Base-by-base conservation (phyloP, 2,113 vertebrate species). In the Cervus canadensis region DNA sequence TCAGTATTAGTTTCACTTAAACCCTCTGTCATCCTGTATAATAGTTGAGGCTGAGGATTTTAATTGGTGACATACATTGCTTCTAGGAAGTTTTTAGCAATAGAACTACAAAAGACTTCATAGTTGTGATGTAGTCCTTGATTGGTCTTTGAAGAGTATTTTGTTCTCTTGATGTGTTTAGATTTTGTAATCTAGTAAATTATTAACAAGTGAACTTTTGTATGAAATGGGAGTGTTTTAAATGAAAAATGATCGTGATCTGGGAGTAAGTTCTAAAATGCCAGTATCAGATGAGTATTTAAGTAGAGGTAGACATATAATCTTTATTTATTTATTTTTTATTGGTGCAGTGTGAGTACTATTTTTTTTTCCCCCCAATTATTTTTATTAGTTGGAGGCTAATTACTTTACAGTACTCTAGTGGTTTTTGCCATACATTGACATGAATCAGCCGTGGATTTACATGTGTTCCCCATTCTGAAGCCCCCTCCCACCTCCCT, bases 1-100 rank as follows among this genome's bases (percentile, higher is more conserved):
- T 95, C 71, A 89, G 19, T 93, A 83, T 87, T 96, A 79, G 64
- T 94, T 91, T 97, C 89, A 81, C 85, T 52, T 71, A 60, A 79
- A 64, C 91, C 86, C 12, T 76, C 16, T 67, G 56, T 96, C 79
- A 92, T 92, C 28, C 64, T 85, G 21, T 88, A 0, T 50, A 88
- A 92, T 10, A 76, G 33, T 91, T 43, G 62, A 86, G n/a, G 50
- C 83, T 36, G 45, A 88, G 45, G 74, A 91, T 54, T 90, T 71
- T 81, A 93, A 86, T 81, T 86, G 71, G 52, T 93, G 30, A 92
- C 79, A 57, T 89, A 82, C 33, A 23, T 60, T 74, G 5, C 83
- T 91, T 97, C 9, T 50, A 79, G 67, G 40, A 56, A 48, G 10
- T 48, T 88, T 97, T 54, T 79, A 52, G 76, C 30, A 76, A 0